Percentiles rank a stretch among this genome's conserved stretches.
Evolutionary conservation across 2,888 invertebrate genomes (phyloP).

Genomic region (Hyposoter didymator): DNA sequence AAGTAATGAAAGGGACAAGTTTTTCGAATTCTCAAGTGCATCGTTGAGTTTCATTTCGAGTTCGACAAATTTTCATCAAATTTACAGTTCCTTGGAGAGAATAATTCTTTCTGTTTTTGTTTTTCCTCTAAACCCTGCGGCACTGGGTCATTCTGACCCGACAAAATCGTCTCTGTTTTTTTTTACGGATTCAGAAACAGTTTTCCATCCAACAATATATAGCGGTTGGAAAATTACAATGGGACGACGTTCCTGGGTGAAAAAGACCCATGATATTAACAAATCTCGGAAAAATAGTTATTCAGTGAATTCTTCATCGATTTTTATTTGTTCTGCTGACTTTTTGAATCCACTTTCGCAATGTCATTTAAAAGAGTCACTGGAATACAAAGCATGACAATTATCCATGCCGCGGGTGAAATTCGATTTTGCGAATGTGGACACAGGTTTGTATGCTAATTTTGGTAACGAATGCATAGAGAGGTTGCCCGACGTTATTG

Average conservation of each 20-base stretch:
- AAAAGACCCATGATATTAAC: neutral
- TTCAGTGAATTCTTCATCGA: neutral
- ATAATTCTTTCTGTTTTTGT: neutral
- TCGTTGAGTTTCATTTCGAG: neutral
- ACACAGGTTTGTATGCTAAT: slow-evolving; percentile 5
- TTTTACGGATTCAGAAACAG: no score
- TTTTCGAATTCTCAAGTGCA: neutral
- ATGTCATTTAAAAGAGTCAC: neutral
- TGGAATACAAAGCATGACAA: neutral
- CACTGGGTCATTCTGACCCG: neutral
- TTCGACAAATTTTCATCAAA: neutral
- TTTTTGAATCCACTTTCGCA: neutral
- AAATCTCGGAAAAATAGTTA: neutral
- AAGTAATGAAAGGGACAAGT: neutral
- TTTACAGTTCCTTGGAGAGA: neutral
- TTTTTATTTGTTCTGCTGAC: neutral
- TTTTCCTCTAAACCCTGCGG: neutral
- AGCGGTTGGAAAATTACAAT: neutral
- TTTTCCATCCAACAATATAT: no score
- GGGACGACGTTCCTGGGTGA: neutral
- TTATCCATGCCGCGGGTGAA: neutral
- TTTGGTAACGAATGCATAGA: slow-evolving; percentile 5
- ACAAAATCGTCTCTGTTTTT: neutral
- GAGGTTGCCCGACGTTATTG: neutral
- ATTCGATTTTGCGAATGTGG: neutral